Evolutionary conservation across 2,888 invertebrate species (phyloP), one percentile per base, ranked within the genome.

Genomic region (Calameuta pallipes): DNA sequence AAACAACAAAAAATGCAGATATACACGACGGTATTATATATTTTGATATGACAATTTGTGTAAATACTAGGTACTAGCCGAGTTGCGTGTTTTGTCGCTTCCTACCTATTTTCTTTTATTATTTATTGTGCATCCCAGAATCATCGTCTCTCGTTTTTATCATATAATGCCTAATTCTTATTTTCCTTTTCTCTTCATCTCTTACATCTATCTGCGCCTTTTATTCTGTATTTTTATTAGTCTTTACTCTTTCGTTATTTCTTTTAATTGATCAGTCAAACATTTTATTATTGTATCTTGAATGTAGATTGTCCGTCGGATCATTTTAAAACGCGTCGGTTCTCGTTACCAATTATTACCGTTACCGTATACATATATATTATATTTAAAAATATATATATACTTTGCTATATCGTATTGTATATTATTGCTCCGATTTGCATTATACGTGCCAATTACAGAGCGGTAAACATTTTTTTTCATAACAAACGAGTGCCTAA

Each of bases 31-130:
- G 87, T 89, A 88, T 87, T 90, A 90, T 91, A 56, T 56, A 90
- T 91, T 91, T 91, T 90, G 90, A 89, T 91, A 91, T 89, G 89
- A 91, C 89, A 90, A 88, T 87, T 90, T 90, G 89, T 91, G 91
- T 91, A 91, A 91, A 91, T 91, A 91, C 86, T 91, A 91, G 91
- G 86, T 89, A 88, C 82, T 87, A 76, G 79, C 79, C 76, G 76
- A 79, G 73, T 76, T 77, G 74, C 76, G 79, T 76, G 79, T 74
- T 79, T 79, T 56, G 74, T 73, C 71, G 79, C 79, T 76, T 74
- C 30, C 84, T 84, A 83, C 86, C 86, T 56, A 56, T 23, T 56
- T 23, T 56, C 56, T 56, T 90, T 89, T 90, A 87, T 90, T 91
- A 91, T 91, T 91, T 91, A 91, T 91, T 91, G 88, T 91, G 90